Percentiles rank a stretch among this genome's conserved stretches.
phyloP scores from a whole-genome alignment of 1,140 invertebrate species.

The Caerostris extrusa region DNA sequence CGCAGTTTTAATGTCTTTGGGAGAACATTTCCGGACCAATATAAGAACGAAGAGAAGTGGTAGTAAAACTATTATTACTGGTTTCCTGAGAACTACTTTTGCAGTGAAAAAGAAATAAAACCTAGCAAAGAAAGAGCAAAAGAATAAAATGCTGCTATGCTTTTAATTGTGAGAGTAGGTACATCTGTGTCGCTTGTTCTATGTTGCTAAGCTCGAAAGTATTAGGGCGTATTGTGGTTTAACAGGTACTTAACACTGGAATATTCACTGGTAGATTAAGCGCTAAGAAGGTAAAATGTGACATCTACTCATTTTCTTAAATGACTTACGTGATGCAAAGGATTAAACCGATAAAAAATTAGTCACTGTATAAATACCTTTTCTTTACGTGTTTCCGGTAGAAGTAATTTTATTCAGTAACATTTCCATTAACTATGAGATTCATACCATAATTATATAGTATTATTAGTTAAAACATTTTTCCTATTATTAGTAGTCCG shows the following conservation, averaged over 20 bases:
- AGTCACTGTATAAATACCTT: not conserved
- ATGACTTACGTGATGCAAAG: not conserved
- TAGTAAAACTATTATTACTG: slow-evolving; percentile 69
- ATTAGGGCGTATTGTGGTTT: not conserved
- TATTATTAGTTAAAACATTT: not conserved
- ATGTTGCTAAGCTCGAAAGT: not conserved
- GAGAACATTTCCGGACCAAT: slow-evolving; percentile 62
- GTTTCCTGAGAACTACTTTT: slow-evolving; percentile 58
- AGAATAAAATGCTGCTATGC: slow-evolving; percentile 37
- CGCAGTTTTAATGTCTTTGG: slow-evolving; percentile 70
- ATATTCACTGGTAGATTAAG: slow-evolving; percentile 60
- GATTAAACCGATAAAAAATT: not conserved
- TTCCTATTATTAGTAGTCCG: too few relatives aligned
- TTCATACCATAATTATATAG: not conserved
- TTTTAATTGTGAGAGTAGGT: slow-evolving; percentile 63
- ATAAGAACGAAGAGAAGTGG: slow-evolving; percentile 41
- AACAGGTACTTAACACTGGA: slow-evolving; percentile 48
- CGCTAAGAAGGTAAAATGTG: not conserved
- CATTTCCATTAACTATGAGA: not conserved
- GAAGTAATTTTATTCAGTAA: not conserved
- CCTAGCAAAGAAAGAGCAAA: not conserved
- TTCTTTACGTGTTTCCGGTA: not conserved
- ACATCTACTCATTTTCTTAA: slow-evolving; percentile 25
- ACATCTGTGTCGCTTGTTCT: slow-evolving; percentile 19
- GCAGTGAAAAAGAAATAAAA: slow-evolving; percentile 45